Evolutionary conservation across 2,797 vertebrate species (phyloP).

Genomic region (Enteromius anoplus): DNA sequence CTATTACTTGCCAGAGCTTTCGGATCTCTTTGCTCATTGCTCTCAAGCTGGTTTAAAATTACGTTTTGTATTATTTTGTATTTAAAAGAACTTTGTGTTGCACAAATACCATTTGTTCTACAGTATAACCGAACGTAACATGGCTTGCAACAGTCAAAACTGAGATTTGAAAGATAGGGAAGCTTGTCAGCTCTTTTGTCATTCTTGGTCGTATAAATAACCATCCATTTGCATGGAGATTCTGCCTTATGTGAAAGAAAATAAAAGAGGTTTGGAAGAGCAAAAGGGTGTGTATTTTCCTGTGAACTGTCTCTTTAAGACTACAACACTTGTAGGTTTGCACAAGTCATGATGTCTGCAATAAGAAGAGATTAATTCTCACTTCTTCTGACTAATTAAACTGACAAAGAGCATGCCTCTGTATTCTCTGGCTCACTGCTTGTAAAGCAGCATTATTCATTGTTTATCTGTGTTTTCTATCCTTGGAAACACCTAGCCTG

Average conservation of each 20-base stretch:
- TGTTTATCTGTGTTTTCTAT: conserved; percentile 30
- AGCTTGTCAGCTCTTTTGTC: not conserved
- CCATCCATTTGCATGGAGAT: not conserved
- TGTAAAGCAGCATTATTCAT: conserved; percentile 33
- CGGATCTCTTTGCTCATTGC: too few relatives aligned
- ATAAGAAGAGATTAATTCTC: conserved; percentile 10
- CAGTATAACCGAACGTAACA: not conserved
- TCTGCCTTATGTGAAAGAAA: not conserved
- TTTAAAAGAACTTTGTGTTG: not conserved
- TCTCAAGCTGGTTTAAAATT: not conserved
- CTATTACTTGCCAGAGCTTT: not conserved
- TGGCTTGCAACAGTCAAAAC: not conserved
- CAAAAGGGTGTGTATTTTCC: not conserved
- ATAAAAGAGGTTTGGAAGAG: not conserved
- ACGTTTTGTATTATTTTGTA: not conserved
- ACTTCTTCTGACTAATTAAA: conserved; percentile 16
- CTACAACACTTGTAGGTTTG: not conserved
- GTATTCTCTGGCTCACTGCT: conserved; percentile 23
- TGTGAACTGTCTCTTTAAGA: not conserved
- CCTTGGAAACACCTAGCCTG: conserved; percentile 38
- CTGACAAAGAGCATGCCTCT: conserved; percentile 4
- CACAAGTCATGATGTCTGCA: not conserved
- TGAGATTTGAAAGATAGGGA: not conserved
- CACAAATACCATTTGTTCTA: not conserved
- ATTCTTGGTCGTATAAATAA: not conserved